These are phyloP conservation scores for Porites rus DNA, from an alignment of 92 coral and sea anemone genomes.

Conservation along the genomic window DNA sequence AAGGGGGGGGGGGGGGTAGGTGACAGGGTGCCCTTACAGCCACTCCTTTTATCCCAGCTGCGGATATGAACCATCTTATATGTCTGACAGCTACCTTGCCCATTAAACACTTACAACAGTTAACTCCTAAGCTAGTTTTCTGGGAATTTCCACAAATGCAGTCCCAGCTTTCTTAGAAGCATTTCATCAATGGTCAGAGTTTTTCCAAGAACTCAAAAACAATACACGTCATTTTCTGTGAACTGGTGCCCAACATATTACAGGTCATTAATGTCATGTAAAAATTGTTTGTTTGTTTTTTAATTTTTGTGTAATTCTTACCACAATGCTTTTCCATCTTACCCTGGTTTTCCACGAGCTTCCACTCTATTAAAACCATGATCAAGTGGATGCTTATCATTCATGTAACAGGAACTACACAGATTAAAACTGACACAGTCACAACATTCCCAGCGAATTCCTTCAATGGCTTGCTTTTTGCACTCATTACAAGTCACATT, in stretches of 20 bases:
- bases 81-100: too few species aligned
- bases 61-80: too few species aligned
- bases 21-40: too few species aligned
- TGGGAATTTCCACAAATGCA: not conserved
- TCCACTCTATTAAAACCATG: slow-evolving; percentile 77
- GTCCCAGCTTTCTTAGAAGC: not conserved
- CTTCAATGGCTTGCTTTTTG: slow-evolving; percentile 68
- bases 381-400: slow-evolving; percentile 71
- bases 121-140: not conserved
- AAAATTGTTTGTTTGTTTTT: too few species aligned
- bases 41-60: too few species aligned
- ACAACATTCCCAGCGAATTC: slow-evolving; percentile 84
- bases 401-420: slow-evolving; percentile 75
- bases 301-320: too few species aligned
- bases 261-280: too few species aligned
- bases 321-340: not conserved
- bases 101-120: too few species aligned
- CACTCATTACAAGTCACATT: slow-evolving; percentile 79
- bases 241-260: too few species aligned
- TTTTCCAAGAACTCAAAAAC: not conserved
- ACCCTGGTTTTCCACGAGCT: slow-evolving; percentile 75
- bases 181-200: not conserved
- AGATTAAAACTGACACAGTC: slow-evolving; percentile 68
- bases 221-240: not conserved
- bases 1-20: too few species aligned